Conservation (phyloP, 1,140 invertebrate genomes). For the Aphaenogaster floridana region DNA sequence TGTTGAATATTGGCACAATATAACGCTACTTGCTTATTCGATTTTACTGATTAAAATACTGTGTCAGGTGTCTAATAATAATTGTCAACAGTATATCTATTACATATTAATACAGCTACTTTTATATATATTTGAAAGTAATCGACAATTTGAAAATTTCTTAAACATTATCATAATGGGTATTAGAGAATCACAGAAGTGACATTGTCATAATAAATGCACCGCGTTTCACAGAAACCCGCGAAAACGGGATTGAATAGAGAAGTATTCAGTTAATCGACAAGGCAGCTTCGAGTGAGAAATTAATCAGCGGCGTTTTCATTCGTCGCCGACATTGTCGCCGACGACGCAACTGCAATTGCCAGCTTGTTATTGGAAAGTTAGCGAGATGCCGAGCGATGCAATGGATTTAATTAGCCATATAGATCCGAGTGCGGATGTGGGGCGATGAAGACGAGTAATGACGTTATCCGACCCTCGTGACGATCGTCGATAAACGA, state of each 20-base stretch:
- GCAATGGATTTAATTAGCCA: slow-evolving; percentile 72
- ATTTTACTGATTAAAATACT: neutral
- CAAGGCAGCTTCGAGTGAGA: slow-evolving; percentile 15
- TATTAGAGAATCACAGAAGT: neutral
- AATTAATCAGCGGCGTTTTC: slow-evolving; percentile 52
- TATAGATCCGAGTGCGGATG: slow-evolving; percentile 67
- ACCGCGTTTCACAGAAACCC: neutral
- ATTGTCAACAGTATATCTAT: neutral
- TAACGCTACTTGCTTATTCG: neutral
- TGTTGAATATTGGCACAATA: neutral
- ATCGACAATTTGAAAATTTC: neutral
- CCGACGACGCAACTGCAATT: slow-evolving; percentile 46
- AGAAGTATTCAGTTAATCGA: slow-evolving; percentile 37
- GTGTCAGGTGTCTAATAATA: neutral
- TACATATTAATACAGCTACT: neutral
- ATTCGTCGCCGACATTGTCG: slow-evolving; percentile 15
- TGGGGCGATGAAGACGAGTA: slow-evolving; percentile 56
- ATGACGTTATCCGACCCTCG: slow-evolving; percentile 71
- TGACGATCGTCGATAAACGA: slow-evolving; percentile 72
- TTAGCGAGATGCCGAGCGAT: slow-evolving; percentile 34
- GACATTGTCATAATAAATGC: slow-evolving; percentile 2
- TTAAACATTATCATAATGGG: neutral
- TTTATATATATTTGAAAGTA: neutral
- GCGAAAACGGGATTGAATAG: slow-evolving; percentile 33
- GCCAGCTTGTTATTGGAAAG: slow-evolving; percentile 54